Evolutionary conservation across 2,797 vertebrate species (phyloP).

Genomic region (Sebastiscus tertius): DNA sequence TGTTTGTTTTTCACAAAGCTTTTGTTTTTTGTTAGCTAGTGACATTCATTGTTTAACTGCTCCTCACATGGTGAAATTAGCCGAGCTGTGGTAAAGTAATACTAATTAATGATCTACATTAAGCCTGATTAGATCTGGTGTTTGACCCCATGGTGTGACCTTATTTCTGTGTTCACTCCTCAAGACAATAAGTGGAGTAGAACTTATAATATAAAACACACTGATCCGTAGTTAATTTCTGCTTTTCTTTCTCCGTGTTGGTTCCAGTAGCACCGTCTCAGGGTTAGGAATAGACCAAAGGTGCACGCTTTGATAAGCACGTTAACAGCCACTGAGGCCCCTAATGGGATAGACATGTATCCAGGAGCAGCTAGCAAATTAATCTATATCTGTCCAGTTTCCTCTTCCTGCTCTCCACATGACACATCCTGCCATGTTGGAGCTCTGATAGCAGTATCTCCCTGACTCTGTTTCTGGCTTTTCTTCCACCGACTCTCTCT

Average conservation of each 20-base stretch:
- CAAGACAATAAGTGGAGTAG: conserved; percentile 3
- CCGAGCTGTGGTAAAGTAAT: conserved; percentile 25
- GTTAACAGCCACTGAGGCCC: conserved; percentile 45
- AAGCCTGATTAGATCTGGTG: conserved; percentile 62
- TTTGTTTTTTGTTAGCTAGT: conserved; percentile 4
- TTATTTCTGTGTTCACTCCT: conserved; percentile 13
- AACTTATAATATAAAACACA: conserved; percentile 35
- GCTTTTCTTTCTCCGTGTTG: neutral
- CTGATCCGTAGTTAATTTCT: neutral
- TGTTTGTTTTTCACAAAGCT: conserved; percentile 16
- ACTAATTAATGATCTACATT: conserved; percentile 62
- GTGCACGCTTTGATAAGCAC: conserved; percentile 66
- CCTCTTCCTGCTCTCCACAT: conserved; percentile 75
- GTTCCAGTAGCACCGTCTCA: neutral
- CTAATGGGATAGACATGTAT: conserved; percentile 68
- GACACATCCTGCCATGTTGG: conserved; percentile 76
- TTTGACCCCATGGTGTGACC: conserved; percentile 41
- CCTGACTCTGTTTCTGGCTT: neutral
- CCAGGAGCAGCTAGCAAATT: conserved; percentile 54
- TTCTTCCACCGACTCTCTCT: conserved; percentile 29
- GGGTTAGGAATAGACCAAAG: conserved; percentile 30
- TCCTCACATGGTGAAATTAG: conserved; percentile 23
- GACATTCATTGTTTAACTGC: conserved; percentile 25
- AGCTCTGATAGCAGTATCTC: conserved; percentile 65
- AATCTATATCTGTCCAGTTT: conserved; percentile 79